Conservation (phyloP, 1,140 invertebrate species). For the Drosophila eugracilis region DNA sequence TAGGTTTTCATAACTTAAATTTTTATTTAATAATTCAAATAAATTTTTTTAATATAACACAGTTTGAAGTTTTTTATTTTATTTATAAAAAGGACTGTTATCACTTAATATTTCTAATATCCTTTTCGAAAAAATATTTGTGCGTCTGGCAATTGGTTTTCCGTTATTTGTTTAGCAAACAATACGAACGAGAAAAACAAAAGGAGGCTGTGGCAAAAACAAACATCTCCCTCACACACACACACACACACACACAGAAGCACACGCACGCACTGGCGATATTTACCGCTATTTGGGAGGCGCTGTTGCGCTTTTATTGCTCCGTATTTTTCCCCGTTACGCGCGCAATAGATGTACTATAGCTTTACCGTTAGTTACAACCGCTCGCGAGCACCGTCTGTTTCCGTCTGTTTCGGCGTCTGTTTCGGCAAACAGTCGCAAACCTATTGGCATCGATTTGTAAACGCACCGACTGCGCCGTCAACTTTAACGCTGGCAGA, state of each 20-base stretch:
- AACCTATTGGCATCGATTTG: conserved; percentile 82
- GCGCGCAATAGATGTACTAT: conserved; percentile 41
- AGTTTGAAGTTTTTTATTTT: too few relatives aligned
- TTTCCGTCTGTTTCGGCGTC: conserved; percentile 41
- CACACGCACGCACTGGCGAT: conserved; percentile 12
- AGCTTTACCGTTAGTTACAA: conserved; percentile 49
- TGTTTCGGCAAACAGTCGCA: conserved; percentile 79
- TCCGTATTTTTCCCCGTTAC: conserved; percentile 51
- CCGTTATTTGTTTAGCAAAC: conserved; percentile 69
- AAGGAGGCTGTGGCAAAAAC: conserved; percentile 41
- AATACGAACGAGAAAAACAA: background rate
- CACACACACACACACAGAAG: conserved; percentile 2
- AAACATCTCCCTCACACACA: conserved; percentile 33
- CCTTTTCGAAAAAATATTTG: too few relatives aligned
- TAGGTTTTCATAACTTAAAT: too few relatives aligned
- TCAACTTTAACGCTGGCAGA: conserved; percentile 39
- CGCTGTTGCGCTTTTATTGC: conserved; percentile 59
- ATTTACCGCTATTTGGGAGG: conserved; percentile 52
- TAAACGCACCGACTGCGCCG: conserved; percentile 64
- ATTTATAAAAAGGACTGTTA: too few relatives aligned
- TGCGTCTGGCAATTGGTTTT: background rate
- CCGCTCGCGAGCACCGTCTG: conserved; percentile 63
- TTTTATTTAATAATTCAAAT: too few relatives aligned
- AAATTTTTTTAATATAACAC: background rate
- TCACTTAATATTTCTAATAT: too few relatives aligned